Conservation (phyloP, 2,888 invertebrate genomes). For the Amphipyra berbera region DNA sequence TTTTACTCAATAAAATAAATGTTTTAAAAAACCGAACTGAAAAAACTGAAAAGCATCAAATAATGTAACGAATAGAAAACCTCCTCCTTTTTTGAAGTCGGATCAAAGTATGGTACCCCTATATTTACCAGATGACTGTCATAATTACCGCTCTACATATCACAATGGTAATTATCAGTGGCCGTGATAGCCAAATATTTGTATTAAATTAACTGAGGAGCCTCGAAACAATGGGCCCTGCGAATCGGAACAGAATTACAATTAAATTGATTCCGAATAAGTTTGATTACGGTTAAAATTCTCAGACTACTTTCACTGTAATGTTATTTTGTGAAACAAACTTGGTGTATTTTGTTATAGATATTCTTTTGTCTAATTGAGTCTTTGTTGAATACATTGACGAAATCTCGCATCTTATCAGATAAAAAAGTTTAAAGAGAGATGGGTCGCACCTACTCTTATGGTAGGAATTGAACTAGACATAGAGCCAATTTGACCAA, state of each 20-base stretch:
- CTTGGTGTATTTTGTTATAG: conserved; percentile 29
- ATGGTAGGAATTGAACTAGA: no score
- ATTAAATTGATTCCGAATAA: conserved; percentile 60
- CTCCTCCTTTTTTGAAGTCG: no score
- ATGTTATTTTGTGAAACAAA: conserved; percentile 40
- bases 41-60: no score
- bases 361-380: no score
- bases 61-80: no score
- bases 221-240: conserved; percentile 57
- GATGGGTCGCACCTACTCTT: no score
- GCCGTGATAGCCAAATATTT: conserved; percentile 57
- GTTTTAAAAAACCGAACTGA: no score
- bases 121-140: conserved; percentile 31
- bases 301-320: conserved; percentile 62
- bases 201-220: conserved; percentile 27
- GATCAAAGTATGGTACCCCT: conserved; percentile 2
- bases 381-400: no score
- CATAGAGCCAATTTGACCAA: no score
- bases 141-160: conserved; percentile 43
- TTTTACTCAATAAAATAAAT: no score
- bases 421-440: no score
- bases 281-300: conserved; percentile 53
- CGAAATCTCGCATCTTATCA: no score
- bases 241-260: conserved; percentile 62
- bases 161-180: conserved; percentile 24